Evolutionary conservation across 1,140 invertebrate species (phyloP).

Genomic region (Oryctes rhinoceros): DNA sequence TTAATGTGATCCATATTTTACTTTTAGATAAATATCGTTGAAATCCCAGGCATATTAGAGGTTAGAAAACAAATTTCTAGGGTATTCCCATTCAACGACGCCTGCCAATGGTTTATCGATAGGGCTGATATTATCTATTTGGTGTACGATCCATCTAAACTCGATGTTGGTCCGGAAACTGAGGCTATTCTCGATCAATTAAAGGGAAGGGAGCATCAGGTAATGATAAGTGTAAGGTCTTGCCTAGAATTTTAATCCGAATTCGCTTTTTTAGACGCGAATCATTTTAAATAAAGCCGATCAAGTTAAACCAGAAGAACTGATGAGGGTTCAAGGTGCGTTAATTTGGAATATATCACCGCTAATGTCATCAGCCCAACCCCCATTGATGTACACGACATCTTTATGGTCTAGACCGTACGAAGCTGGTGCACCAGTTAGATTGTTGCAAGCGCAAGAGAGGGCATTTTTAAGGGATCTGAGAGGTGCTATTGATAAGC

Average conservation of each 20-base stretch:
- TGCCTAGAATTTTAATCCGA: not conserved
- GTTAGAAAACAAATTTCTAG: constrained; percentile 92
- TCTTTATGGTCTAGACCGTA: constrained; percentile 90
- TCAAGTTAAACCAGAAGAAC: constrained; percentile 89
- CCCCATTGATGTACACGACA: constrained; percentile 94
- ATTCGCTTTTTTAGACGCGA: constrained; percentile 70
- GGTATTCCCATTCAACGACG: constrained; percentile 93
- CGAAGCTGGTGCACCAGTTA: constrained; percentile 78
- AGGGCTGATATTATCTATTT: constrained; percentile 94
- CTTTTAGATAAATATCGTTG: constrained; percentile 89
- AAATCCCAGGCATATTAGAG: constrained; percentile 95
- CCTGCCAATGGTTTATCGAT: constrained; percentile 96
- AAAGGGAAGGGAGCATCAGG: constrained; percentile 90
- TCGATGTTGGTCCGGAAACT: constrained; percentile 93
- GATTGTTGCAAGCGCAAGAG: constrained; percentile 86
- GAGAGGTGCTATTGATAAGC: constrained; percentile 81
- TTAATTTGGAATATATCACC: constrained; percentile 97
- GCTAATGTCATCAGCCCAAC: constrained; percentile 90
- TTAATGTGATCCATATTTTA: constrained; percentile 31
- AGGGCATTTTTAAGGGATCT: constrained; percentile 86
- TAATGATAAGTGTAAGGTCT: constrained; percentile 54
- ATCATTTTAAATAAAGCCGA: constrained; percentile 96
- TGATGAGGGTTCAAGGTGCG: constrained; percentile 91
- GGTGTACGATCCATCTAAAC: constrained; percentile 93
- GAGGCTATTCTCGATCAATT: constrained; percentile 92